These are phyloP conservation scores for Vespertilio murinus DNA, from an alignment of 2,797 vertebrate genomes.

Conservation along the genomic window DNA sequence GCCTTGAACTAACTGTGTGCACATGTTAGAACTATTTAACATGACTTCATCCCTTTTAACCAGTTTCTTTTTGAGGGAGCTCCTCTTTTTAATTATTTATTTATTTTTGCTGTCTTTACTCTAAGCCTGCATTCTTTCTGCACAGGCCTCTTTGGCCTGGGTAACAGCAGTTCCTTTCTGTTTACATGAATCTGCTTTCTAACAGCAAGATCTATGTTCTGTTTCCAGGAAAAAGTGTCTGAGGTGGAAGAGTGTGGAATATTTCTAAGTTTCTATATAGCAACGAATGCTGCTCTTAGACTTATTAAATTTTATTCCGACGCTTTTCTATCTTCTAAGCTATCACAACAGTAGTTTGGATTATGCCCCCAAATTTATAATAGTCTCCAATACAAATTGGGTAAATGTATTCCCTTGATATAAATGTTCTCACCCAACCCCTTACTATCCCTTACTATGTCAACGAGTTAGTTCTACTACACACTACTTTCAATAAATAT, in stretches of 20 bases:
- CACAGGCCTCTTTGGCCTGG: not conserved
- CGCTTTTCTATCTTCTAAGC: not conserved
- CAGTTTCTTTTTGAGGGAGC: not conserved
- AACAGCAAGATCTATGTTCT: not conserved
- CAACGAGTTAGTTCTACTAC: not conserved
- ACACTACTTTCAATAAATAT: rapidly evolving
- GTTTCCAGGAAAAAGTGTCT: not conserved
- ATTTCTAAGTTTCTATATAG: no score
- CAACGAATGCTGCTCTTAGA: not conserved
- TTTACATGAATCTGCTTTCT: not conserved
- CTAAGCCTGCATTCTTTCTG: rapidly evolving
- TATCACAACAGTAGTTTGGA: not conserved
- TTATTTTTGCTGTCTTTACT: not conserved
- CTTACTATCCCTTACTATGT: rapidly evolving
- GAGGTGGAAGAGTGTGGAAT: not conserved
- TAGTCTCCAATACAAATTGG: not conserved
- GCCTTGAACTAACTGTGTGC: not conserved
- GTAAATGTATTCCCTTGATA: not conserved
- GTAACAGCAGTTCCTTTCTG: not conserved
- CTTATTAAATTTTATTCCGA: not conserved
- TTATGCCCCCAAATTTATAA: no score
- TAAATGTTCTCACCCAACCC: rapidly evolving
- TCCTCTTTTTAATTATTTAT: no score
- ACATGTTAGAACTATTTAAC: rapidly evolving
- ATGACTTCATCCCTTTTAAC: rapidly evolving